Conservation (phyloP, 2,113 vertebrate species). For the Leucopsar rothschildi region DNA sequence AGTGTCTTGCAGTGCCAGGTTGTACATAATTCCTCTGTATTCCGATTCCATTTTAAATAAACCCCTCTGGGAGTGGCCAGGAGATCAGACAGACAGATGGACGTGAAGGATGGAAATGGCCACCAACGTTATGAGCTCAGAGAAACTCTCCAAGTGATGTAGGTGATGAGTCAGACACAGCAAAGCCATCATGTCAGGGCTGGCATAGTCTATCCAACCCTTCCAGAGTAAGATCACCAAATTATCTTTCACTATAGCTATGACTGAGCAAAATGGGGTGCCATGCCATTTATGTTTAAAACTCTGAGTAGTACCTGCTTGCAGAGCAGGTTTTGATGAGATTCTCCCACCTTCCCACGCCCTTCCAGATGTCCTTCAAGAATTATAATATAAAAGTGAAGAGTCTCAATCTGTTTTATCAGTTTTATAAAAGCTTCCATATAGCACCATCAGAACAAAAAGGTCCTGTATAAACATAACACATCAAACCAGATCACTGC, state of each 20-base stretch:
- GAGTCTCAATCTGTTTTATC: neutral
- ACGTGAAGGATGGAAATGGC: neutral
- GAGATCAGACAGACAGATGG: neutral
- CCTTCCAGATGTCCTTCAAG: neutral
- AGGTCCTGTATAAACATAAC: rapidly evolving
- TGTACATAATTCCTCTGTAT: neutral
- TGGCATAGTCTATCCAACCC: neutral
- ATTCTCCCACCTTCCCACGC: neutral
- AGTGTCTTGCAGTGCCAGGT: neutral
- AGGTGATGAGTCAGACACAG: neutral
- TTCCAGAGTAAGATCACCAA: neutral
- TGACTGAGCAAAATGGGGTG: neutral
- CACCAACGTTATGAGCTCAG: rapidly evolving
- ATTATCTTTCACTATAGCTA: neutral
- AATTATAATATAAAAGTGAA: rapidly evolving
- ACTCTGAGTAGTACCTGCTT: neutral
- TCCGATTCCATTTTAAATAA: neutral
- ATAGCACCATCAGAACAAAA: neutral
- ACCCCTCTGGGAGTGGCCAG: neutral
- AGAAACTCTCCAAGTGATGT: neutral
- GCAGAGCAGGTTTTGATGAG: rapidly evolving
- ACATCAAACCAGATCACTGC: neutral
- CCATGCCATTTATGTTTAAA: neutral
- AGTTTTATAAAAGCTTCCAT: neutral
- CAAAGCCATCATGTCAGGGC: neutral